Conservation (phyloP, 2,113 vertebrate species). For the Onychorhynchus coronatus region DNA sequence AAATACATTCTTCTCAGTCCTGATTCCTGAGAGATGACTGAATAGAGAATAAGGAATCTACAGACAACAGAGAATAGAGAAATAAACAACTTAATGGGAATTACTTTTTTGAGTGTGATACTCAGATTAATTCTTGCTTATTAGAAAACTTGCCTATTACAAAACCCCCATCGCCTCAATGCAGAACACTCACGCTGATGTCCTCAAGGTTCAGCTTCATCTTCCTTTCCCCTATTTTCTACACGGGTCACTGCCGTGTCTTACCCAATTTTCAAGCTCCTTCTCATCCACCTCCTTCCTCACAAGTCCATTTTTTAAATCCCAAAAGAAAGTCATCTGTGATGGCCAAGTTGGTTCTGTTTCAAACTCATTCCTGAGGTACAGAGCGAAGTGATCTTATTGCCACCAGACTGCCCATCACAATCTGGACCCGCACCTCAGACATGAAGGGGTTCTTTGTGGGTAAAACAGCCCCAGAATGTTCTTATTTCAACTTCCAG, state of each 20-base stretch:
- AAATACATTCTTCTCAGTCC: not conserved
- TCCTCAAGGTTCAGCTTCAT: not conserved
- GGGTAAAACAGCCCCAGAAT: not conserved
- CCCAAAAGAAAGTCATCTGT: not conserved
- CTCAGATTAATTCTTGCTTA: not conserved
- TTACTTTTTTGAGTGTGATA: not conserved
- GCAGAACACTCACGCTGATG: fast-evolving
- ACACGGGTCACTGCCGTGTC: not conserved
- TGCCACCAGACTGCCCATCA: not conserved
- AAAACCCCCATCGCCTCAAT: fast-evolving
- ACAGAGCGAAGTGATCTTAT: fast-evolving
- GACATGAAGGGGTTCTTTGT: not conserved
- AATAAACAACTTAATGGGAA: not conserved
- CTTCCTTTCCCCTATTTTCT: not conserved
- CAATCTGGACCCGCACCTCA: not conserved
- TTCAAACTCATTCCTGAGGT: not conserved
- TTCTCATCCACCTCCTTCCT: not conserved
- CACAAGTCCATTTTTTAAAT: not conserved
- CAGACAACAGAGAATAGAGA: not conserved
- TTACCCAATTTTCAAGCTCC: not conserved
- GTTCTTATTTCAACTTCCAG: not conserved
- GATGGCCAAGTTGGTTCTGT: not conserved
- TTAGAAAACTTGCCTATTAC: not conserved
- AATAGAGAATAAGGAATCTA: not conserved
- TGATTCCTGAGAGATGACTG: not conserved